A percentile compares a stretch with the other conserved stretches of the same genome.
phyloP scores from a whole-genome alignment of 2,888 invertebrate species.

The Cephalotes varians region DNA sequence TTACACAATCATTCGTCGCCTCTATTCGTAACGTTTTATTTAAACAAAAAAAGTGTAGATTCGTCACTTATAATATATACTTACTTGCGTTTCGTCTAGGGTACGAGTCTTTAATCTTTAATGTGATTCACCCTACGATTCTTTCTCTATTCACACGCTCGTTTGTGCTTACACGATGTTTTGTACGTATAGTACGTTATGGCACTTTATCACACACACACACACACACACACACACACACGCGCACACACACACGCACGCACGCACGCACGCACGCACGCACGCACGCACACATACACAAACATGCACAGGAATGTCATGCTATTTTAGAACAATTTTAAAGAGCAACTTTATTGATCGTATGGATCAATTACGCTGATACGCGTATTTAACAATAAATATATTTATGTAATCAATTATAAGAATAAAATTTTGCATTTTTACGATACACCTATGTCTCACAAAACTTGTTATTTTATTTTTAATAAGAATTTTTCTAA shows the following conservation, averaged over 20 bases:
- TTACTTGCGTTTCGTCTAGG: background rate
- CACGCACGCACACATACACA: no score
- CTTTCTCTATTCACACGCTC: constrained; percentile 4
- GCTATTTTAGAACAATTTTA: constrained; percentile 1
- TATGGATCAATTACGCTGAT: background rate
- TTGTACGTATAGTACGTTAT: background rate
- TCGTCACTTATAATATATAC: background rate
- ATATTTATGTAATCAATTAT: background rate
- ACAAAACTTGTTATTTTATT: background rate
- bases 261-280: no score
- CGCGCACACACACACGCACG: no score
- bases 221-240: no score
- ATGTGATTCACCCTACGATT: constrained; percentile 24
- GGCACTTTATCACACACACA: no score
- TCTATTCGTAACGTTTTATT: background rate
- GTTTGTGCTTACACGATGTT: background rate
- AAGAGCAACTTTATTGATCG: constrained; percentile 5
- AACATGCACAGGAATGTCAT: background rate
- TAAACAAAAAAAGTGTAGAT: constrained; percentile 1
- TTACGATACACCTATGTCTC: background rate
- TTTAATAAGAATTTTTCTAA: constrained; percentile 2
- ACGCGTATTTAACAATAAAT: background rate
- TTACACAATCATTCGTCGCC: background rate
- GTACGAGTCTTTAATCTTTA: background rate
- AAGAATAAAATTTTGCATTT: background rate